Conservation (phyloP, 2,797 vertebrate genomes). For the Meriones psammophilus region DNA sequence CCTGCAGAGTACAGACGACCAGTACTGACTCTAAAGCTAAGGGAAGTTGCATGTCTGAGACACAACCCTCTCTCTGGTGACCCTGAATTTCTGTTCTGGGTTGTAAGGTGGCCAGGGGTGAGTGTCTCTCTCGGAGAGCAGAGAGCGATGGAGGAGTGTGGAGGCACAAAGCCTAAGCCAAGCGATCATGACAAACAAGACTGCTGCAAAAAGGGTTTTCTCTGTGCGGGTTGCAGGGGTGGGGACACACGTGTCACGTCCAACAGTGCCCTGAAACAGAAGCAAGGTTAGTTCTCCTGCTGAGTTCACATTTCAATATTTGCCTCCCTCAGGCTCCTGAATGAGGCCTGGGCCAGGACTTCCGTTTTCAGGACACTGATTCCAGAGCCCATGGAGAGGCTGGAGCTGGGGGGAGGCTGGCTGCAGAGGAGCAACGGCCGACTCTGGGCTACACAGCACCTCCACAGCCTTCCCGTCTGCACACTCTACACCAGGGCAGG, state of each 20-base stretch:
- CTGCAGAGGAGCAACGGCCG: neutral
- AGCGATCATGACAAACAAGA: neutral
- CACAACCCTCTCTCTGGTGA: too few relatives aligned
- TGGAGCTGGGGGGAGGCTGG: fast-evolving
- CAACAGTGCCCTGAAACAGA: neutral
- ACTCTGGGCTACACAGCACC: neutral
- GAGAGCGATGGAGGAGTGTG: neutral
- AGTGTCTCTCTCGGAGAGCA: neutral
- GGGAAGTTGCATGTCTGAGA: neutral
- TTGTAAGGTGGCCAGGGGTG: neutral
- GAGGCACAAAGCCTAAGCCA: neutral
- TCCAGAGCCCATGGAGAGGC: conserved; percentile 31
- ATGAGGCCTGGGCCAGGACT: neutral
- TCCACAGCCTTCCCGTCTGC: neutral
- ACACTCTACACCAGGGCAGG: neutral
- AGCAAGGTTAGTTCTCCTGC: conserved; percentile 49
- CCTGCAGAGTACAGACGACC: neutral
- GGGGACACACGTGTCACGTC: neutral
- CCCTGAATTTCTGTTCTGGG: neutral
- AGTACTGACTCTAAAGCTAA: neutral
- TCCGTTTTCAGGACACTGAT: conserved; percentile 77
- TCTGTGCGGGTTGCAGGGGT: neutral
- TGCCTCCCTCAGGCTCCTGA: conserved; percentile 44
- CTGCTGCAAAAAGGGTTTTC: neutral
- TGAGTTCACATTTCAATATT: conserved; percentile 67